phyloP scores from a whole-genome alignment of 2,797 vertebrate genomes.

The Miichthys miiuy region DNA sequence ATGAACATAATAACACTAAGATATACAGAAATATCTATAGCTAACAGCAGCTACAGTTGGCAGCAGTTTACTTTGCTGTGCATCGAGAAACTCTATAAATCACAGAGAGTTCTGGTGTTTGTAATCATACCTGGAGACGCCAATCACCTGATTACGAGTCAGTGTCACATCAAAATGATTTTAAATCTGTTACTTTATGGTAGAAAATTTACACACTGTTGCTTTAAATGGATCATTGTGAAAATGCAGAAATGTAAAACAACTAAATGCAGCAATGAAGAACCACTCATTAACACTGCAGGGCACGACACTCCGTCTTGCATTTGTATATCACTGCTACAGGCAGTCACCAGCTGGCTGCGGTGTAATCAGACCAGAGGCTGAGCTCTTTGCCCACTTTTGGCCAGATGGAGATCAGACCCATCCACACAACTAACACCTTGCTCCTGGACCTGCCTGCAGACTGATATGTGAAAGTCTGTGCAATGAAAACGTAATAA shows the following conservation, averaged over 20 bases:
- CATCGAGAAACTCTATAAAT: no score
- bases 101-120: no score
- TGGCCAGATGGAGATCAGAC: constrained; percentile 74
- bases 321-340: constrained; percentile 33
- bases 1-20: no score
- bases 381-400: constrained; percentile 62
- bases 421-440: constrained; percentile 61
- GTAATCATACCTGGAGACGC: no score
- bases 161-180: no score
- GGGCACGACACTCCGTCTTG: constrained; percentile 47
- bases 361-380: constrained; percentile 71
- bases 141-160: no score
- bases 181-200: no score
- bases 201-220: no score
- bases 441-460: constrained; percentile 50
- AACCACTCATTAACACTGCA: constrained; percentile 53
- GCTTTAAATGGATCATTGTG: constrained; percentile 35
- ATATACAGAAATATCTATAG: no score
- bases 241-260: constrained; percentile 33
- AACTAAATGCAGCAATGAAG: constrained; percentile 47
- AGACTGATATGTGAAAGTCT: constrained; percentile 48
- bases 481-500: constrained; percentile 49
- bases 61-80: no score
- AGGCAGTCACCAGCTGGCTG: constrained; percentile 73
- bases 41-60: no score